Evolutionary conservation across 1,140 invertebrate species (phyloP).

Genomic region (Neuroterus valhalla): DNA sequence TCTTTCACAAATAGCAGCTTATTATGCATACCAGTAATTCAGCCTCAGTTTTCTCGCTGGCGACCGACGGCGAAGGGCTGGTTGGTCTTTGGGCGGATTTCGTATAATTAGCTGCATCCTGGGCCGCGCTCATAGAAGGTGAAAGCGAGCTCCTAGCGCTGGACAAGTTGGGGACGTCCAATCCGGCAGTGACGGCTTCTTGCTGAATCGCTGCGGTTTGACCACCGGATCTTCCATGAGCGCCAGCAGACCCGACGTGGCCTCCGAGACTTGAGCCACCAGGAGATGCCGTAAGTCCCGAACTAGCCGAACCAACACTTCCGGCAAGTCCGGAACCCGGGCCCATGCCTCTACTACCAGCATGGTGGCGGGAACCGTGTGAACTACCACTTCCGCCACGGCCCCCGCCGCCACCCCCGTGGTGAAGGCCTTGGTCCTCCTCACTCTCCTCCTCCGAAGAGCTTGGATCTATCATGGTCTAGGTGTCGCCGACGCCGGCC

Average conservation of each 20-base stretch:
- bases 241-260: constrained; percentile 67
- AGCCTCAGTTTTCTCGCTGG: constrained; percentile 85
- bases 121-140: constrained; percentile 79
- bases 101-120: constrained; percentile 79
- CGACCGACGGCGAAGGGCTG: constrained; percentile 88
- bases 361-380: constrained; percentile 69
- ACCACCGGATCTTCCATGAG: constrained; percentile 67
- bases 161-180: constrained; percentile 74
- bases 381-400: constrained; percentile 67
- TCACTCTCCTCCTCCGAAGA: constrained; percentile 92
- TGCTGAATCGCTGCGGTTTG: constrained; percentile 49
- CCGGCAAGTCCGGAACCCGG: constrained; percentile 52
- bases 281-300: constrained; percentile 66
- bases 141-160: constrained; percentile 79
- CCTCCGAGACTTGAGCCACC: constrained; percentile 72
- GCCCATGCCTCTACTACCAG: constrained; percentile 56
- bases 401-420: constrained; percentile 59
- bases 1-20: too few relatives aligned
- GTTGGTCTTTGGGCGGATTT: constrained; percentile 85
- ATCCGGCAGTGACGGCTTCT: constrained; percentile 59
- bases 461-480: constrained; percentile 89
- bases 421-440: constrained; percentile 83
- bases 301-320: constrained; percentile 51
- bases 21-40: constrained; percentile 75
- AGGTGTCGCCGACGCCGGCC: constrained; percentile 49